Conservation (phyloP, 2,888 invertebrate species). For the Notocelia uddmanniana region DNA sequence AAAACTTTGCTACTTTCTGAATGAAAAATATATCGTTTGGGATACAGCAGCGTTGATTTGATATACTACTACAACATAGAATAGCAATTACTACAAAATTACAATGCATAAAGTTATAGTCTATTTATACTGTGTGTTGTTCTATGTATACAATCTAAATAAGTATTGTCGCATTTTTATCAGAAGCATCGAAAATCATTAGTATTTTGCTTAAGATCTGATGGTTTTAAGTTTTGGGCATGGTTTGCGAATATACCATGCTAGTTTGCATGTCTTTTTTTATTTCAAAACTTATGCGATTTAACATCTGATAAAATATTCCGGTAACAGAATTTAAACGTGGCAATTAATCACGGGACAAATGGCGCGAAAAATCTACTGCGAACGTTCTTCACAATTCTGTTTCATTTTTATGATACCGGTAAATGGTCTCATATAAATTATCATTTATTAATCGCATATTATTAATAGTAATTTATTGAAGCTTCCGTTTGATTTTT, state of each 20-base stretch:
- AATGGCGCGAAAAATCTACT: slow-evolving; percentile 52
- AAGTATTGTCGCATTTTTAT: too few species aligned
- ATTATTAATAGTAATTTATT: slow-evolving; percentile 10
- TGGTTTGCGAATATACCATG: not conserved
- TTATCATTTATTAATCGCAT: slow-evolving; percentile 14
- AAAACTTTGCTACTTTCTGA: not conserved
- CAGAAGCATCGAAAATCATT: not conserved
- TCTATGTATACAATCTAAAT: too few species aligned
- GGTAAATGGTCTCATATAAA: slow-evolving; percentile 26
- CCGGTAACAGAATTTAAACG: slow-evolving; percentile 47
- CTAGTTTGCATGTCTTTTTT: not conserved
- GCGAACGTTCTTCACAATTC: slow-evolving; percentile 45
- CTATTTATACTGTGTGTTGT: too few species aligned
- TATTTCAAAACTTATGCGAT: slow-evolving; percentile 19
- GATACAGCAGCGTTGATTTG: not conserved
- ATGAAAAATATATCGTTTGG: not conserved
- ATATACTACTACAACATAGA: too few species aligned
- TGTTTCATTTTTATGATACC: slow-evolving; percentile 43
- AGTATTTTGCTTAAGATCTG: too few species aligned
- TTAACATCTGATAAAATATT: slow-evolving; percentile 41
- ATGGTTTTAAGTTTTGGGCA: not conserved
- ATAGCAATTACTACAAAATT: too few species aligned
- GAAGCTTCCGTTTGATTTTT: not conserved
- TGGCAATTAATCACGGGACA: slow-evolving; percentile 51
- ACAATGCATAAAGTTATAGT: too few species aligned